Conservation (phyloP, 2,113 vertebrate species). For the Vombatus ursinus region DNA sequence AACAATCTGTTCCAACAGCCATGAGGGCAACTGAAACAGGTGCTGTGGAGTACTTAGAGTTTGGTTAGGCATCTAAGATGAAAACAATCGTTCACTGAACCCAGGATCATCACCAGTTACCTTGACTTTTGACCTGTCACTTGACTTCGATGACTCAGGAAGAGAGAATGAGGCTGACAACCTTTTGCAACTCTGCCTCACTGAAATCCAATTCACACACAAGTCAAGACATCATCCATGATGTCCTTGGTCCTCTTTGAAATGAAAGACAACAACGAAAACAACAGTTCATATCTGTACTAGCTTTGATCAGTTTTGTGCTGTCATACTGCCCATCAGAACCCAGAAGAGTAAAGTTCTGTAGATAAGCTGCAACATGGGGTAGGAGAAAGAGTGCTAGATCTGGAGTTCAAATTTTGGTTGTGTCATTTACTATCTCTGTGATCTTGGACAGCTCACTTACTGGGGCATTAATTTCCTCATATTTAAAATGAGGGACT, state of each 20-base stretch:
- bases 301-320: not conserved
- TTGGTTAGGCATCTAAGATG: too few relatives aligned
- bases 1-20: too few relatives aligned
- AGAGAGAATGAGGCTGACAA: not conserved
- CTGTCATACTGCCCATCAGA: not conserved
- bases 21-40: too few relatives aligned
- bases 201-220: not conserved
- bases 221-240: not conserved
- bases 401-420: not conserved
- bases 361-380: not conserved
- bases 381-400: not conserved
- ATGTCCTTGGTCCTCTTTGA: not conserved
- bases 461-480: not conserved
- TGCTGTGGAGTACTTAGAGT: too few relatives aligned
- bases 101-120: too few relatives aligned
- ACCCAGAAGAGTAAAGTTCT: not conserved
- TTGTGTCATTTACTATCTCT: not conserved
- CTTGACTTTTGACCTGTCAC: not conserved
- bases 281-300: not conserved
- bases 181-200: not conserved
- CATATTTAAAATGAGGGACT: not conserved
- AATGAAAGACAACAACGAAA: not conserved
- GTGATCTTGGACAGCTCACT: not conserved
- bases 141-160: not conserved
- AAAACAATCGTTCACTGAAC: not conserved